Percentiles rank a stretch among this genome's conserved stretches.
Conservation (phyloP, 1,140 invertebrate genomes). For the Brachionus koreanus region DNA sequence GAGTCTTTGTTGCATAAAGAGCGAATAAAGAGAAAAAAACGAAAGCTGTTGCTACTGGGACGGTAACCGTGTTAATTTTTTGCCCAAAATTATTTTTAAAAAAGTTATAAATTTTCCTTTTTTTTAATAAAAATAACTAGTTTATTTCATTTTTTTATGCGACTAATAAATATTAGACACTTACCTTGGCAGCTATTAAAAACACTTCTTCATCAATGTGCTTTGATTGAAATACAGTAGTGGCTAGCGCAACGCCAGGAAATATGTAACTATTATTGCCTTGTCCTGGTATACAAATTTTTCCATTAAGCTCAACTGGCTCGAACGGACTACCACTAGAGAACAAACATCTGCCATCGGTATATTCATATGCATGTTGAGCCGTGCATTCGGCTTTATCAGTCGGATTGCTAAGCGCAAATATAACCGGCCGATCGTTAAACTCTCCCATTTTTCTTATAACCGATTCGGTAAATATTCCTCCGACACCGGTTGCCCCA, state of each 20-base stretch:
- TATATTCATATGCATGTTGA: conserved; percentile 54
- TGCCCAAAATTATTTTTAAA: too few species aligned
- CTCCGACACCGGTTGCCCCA: conserved; percentile 55
- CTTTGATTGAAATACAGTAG: conserved; percentile 51
- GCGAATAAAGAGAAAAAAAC: too few species aligned
- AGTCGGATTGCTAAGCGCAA: conserved; percentile 58
- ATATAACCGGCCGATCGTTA: conserved; percentile 57
- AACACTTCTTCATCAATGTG: conserved; percentile 56
- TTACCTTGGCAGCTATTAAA: conserved; percentile 55
- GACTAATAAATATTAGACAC: too few species aligned
- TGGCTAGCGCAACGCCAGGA: conserved; percentile 56
- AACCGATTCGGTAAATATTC: conserved; percentile 55
- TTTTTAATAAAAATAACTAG: too few species aligned
- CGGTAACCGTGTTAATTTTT: too few species aligned
- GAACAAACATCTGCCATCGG: conserved; percentile 52
- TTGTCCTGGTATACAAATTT: conserved; percentile 53
- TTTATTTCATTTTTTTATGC: too few species aligned
- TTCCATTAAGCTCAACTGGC: conserved; percentile 50
- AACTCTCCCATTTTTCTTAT: conserved; percentile 52
- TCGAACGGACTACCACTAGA: conserved; percentile 58
- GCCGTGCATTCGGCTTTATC: conserved; percentile 58
- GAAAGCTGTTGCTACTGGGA: too few species aligned
- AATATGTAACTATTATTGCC: conserved; percentile 60
- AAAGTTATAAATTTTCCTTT: too few species aligned
- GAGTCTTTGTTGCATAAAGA: too few species aligned